Conservation (phyloP, 2,888 invertebrate species). For the Cinara cedri region DNA sequence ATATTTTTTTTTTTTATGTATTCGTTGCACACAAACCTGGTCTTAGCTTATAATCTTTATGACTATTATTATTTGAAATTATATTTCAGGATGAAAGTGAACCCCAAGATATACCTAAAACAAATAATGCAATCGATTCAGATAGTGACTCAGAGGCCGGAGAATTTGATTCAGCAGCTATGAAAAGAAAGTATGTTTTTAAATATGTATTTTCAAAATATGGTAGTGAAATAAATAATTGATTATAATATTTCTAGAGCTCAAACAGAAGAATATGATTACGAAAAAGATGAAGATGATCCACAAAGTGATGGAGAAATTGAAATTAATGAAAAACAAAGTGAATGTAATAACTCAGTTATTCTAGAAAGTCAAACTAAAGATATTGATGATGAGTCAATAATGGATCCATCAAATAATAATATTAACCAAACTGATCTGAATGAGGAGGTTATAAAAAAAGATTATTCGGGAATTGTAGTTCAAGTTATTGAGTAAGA, state of each 20-base stretch:
- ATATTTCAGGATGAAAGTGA: conserved; percentile 35
- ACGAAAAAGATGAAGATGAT: conserved; percentile 59
- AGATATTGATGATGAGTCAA: not conserved
- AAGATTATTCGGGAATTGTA: conserved; percentile 62
- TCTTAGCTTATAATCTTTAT: not conserved
- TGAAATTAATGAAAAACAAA: conserved; percentile 51
- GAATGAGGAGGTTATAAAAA: conserved; percentile 60
- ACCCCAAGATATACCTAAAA: conserved; percentile 38
- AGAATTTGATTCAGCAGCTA: conserved; percentile 45
- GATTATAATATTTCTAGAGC: conserved; percentile 58
- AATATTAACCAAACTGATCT: not conserved
- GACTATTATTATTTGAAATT: not conserved
- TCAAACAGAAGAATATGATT: conserved; percentile 59
- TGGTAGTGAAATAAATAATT: not conserved
- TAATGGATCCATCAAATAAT: not conserved
- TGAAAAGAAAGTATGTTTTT: conserved; percentile 59
- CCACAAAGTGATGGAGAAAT: conserved; percentile 60
- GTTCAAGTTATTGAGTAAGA: conserved; percentile 62
- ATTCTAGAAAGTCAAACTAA: conserved; percentile 4
- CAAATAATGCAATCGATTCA: conserved; percentile 55
- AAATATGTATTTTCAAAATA: not conserved
- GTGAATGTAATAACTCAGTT: conserved; percentile 32
- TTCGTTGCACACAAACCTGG: too few species aligned
- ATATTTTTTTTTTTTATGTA: too few species aligned
- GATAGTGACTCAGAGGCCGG: conserved; percentile 59